Conservation (phyloP, 2,888 invertebrate genomes). For the Cynaeus angustus region DNA sequence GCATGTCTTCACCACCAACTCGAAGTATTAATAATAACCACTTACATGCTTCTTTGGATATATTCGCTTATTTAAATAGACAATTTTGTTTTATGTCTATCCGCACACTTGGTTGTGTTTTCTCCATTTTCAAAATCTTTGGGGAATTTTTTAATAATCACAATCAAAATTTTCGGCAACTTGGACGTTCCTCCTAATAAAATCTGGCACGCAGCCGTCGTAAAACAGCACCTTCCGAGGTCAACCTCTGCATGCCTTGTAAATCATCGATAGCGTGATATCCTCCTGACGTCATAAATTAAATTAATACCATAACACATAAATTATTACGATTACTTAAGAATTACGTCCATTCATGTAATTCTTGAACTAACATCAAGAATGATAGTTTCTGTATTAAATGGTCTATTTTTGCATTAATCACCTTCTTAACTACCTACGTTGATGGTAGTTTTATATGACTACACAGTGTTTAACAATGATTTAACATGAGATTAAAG, state of each 20-base stretch:
- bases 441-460: slow-evolving; percentile 4
- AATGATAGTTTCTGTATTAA: slow-evolving; percentile 1
- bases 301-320: slow-evolving; percentile 60
- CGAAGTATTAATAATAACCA: slow-evolving; percentile 45
- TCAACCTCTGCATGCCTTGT: slow-evolving; percentile 62
- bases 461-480: slow-evolving; percentile 1
- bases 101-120: not conserved
- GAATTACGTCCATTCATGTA: slow-evolving; percentile 35
- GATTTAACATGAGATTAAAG: slow-evolving; percentile 1
- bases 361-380: slow-evolving; percentile 9
- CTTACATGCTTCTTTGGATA: slow-evolving; percentile 44
- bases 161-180: slow-evolving; percentile 8
- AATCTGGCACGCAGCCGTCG: slow-evolving; percentile 59
- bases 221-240: slow-evolving; percentile 65
- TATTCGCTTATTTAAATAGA: slow-evolving; percentile 13
- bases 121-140: not conserved
- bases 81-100: slow-evolving; percentile 14
- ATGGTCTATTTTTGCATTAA: slow-evolving; percentile 11
- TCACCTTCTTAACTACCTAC: slow-evolving; percentile 3
- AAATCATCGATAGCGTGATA: slow-evolving; percentile 65
- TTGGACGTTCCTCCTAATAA: slow-evolving; percentile 55
- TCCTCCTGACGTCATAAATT: slow-evolving; percentile 63
- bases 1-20: slow-evolving; percentile 55
- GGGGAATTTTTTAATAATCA: no score
- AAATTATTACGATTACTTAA: slow-evolving; percentile 58